Base-by-base conservation (phyloP, 2,888 invertebrate species). In the Ectemnius continuus region DNA sequence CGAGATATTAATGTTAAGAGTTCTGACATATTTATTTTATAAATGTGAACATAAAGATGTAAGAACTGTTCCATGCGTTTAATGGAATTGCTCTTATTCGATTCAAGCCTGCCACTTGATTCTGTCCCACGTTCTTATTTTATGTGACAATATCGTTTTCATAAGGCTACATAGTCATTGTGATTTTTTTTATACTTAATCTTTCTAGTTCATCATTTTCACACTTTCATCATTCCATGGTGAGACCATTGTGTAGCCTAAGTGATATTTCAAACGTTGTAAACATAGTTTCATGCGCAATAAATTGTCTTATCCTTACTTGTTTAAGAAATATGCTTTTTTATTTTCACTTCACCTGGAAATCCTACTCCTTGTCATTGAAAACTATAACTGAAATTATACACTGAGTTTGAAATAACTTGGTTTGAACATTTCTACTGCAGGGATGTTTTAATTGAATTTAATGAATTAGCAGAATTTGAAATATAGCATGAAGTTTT, bases 191-290 rank as follows among this genome's bases (percentile, higher is more conserved):
- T 69, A 70, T 5, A 66, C 70, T 71, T 62, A 46, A 57, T 63
- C 36, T 36, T 78, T 47, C 20, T 26, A 60, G 14, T 62, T 65
- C 64, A 69, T 73, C 71, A 72, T 70, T 79, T 73, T 45, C 18
- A 46, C 62, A 63, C 72, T 69, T 70, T 47, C 69, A 72, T 74
- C 79, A 82, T 83, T 82, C 83, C 82, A 78, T 73, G 60, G 47
- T 56, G 56, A 73, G n/a, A 59, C 14, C 56, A 60, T 70, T 28
- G 58, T 70, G 59, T 76, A 72, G 62, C 28, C n/a, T n/a, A 61
- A 28, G 13, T 64, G 28, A 45, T 59, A 70, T 64, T 66, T 16
- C 71, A 73, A 66, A 58, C 61, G 60, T 67, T 82, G 65, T 76
- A 75, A 80, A 67, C 60, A 61, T 63, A 63, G 56, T 72, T 79